Evolutionary conservation across 1,140 invertebrate species (phyloP), one percentile per base, ranked within the genome.

Genomic region (Drosophila trapezifrons): DNA sequence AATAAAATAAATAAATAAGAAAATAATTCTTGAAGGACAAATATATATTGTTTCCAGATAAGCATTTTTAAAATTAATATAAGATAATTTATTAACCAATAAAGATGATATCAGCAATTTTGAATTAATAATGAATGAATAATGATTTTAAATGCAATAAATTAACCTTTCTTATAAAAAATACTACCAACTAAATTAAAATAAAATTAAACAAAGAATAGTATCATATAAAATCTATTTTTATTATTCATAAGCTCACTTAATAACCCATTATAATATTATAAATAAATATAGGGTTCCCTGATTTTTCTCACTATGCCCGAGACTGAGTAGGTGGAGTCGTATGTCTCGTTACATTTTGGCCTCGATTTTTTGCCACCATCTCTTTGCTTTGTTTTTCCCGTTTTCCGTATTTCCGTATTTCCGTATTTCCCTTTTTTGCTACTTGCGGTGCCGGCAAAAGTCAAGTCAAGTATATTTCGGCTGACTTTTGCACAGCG

Each of bases 381-480:
- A 56, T 43, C n/a, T 32, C 17, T 64, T 58, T 75, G 35, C 65
- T 58, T 72, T 72, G 64, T 62, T 35, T 57, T 62, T 62, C 56
- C 55, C 58, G 40, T 67, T 85, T 75, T 38, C 43, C 25, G 70
- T 46, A 54, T 51, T 60, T 46, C 52, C n/a, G n/a, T n/a, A n/a
- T n/a, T n/a, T n/a, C n/a, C 22, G 65, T n/a, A 49, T 40, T 29
- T 55, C 25, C 32, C 38, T 51, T 65, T 64, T 57, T 25, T 56
- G 29, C 62, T 69, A 25, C 47, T 40, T 71, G 51, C 67, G 67
- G 40, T 71, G 83, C 83, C 78, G 81, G 60, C 83, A 83, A 77
- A 87, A 87, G 84, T 83, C 84, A 89, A 83, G 84, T 89, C 83
- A 87, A 86, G 83, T 86, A 82, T 66, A 86, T 86, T 86, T 87